phyloP scores from a whole-genome alignment of 2,113 vertebrate genomes.

The Aspiorhynchus laticeps region DNA sequence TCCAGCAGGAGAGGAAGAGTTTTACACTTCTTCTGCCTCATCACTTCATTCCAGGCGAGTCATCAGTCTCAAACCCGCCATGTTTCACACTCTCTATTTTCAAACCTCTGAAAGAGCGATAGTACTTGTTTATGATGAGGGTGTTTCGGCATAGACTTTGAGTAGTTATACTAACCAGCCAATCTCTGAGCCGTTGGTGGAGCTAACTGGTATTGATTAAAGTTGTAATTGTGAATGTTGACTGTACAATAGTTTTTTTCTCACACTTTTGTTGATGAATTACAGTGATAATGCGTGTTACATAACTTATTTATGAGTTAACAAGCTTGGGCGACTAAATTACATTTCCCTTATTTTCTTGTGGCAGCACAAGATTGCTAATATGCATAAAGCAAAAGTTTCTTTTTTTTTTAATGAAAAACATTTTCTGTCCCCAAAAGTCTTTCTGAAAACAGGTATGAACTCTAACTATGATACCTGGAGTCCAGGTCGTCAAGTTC shows the following conservation, averaged over 20 bases:
- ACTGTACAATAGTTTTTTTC: neutral
- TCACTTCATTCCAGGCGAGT: neutral
- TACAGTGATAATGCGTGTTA: neutral
- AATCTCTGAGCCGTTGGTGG: neutral
- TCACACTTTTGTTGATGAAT: neutral
- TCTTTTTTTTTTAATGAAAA: neutral
- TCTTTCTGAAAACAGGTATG: neutral
- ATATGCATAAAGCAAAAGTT: neutral
- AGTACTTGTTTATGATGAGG: neutral
- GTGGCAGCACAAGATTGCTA: neutral
- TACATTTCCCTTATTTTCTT: neutral
- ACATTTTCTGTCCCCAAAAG: too few species aligned
- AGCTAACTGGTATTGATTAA: neutral
- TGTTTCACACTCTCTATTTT: neutral
- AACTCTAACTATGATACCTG: neutral
- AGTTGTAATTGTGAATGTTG: neutral
- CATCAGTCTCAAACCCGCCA: slow-evolving; percentile 6
- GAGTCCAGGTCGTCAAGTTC: neutral
- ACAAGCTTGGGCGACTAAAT: neutral
- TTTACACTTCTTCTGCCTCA: slow-evolving; percentile 29
- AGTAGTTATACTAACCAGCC: neutral
- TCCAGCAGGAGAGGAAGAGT: neutral
- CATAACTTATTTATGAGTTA: neutral
- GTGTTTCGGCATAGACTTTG: neutral
- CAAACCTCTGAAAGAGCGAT: neutral